A percentile compares a stretch with the other conserved stretches of the same genome.
These are phyloP conservation scores for Microcebus murinus DNA, from an alignment of 2,113 vertebrate genomes.

Conservation along the genomic window DNA sequence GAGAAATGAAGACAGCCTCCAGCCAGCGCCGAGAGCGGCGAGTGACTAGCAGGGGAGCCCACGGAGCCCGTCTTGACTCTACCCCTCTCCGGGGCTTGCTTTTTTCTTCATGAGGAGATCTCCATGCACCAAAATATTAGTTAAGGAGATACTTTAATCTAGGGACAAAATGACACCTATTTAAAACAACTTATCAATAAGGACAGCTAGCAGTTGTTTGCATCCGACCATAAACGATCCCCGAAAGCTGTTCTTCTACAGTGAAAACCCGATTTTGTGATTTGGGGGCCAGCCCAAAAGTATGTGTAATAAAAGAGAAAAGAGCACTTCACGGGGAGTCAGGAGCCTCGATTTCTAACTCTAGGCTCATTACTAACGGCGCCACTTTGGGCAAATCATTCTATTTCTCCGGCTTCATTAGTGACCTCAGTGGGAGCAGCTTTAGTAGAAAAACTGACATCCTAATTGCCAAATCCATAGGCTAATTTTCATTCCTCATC, in stretches of 20 bases:
- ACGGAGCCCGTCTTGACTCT: neutral
- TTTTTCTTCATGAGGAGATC: conserved; percentile 2
- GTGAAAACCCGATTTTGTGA: neutral
- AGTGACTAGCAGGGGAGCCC: neutral
- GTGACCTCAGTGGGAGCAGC: conserved; percentile 67
- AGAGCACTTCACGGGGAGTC: conserved; percentile 34
- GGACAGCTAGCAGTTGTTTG: neutral
- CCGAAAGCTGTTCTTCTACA: conserved; percentile 12
- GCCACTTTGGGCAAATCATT: conserved; percentile 69
- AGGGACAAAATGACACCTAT: conserved; percentile 13
- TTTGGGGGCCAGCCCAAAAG: neutral
- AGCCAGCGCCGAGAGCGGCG: neutral
- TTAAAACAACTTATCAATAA: conserved; percentile 15
- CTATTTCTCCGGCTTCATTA: conserved; percentile 73
- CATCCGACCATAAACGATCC: neutral
- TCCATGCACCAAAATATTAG: conserved; percentile 32
- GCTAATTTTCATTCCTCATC: conserved; percentile 68
- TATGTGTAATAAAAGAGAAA: conserved; percentile 40
- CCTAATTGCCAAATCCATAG: conserved; percentile 73
- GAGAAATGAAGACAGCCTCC: neutral
- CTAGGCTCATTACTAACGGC: conserved; percentile 49
- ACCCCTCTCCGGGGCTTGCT: neutral
- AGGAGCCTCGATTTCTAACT: conserved; percentile 21
- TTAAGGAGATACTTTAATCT: neutral
- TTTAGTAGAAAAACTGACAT: conserved; percentile 71